Percentiles rank a stretch among this genome's conserved stretches.
Conservation (phyloP, 2,888 invertebrate species). For the Lutraria lutraria region DNA sequence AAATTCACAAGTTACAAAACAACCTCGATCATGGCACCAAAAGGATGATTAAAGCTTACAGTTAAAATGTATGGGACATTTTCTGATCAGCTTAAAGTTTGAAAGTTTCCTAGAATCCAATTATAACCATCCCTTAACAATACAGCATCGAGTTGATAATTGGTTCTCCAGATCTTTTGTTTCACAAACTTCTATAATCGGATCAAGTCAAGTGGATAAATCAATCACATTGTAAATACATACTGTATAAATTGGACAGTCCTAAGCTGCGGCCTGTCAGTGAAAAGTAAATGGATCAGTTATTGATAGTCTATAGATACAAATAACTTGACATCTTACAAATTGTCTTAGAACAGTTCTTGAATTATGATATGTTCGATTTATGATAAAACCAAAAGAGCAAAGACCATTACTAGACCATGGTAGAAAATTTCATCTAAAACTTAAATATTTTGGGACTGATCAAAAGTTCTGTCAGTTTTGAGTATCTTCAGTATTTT, state of each 20-base stretch:
- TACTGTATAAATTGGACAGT: neutral
- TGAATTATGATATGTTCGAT: neutral
- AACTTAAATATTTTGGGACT: neutral
- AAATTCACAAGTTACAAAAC: too few relatives aligned
- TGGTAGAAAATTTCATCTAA: neutral
- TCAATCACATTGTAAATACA: conserved; percentile 13
- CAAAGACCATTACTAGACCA: neutral
- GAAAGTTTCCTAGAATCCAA: too few relatives aligned
- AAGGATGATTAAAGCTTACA: too few relatives aligned
- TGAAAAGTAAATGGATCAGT: neutral
- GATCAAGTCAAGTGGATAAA: neutral
- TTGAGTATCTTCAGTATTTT: too few relatives aligned
- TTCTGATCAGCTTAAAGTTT: too few relatives aligned
- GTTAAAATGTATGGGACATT: too few relatives aligned
- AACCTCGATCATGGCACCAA: too few relatives aligned
- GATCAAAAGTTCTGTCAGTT: too few relatives aligned
- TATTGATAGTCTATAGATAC: conserved; percentile 14
- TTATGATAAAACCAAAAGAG: neutral
- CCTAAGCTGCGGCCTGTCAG: neutral
- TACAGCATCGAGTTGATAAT: neutral
- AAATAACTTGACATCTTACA: neutral
- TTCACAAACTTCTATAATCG: conserved; percentile 4
- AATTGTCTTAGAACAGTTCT: neutral
- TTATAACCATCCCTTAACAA: too few relatives aligned
- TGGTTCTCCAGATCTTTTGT: neutral